These are phyloP conservation scores for Daktulosphaira vitifoliae DNA, from an alignment of 1,140 invertebrate species.

Conservation along the genomic window DNA sequence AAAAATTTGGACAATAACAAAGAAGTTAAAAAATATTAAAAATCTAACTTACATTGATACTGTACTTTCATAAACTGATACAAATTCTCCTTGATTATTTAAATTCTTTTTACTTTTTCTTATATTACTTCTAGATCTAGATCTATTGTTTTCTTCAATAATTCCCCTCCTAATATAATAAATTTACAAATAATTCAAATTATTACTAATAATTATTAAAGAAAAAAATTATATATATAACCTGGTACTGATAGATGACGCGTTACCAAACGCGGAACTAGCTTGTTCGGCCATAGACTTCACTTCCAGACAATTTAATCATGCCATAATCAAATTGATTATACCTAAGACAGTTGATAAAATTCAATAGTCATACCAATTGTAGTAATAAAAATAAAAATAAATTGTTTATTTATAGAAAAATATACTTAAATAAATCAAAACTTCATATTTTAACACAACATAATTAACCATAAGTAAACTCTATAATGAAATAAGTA, in stretches of 20 bases:
- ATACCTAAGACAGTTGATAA: no score
- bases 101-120: slow-evolving; percentile 13
- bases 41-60: neutral
- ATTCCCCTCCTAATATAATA: slow-evolving; percentile 11
- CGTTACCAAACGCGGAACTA: slow-evolving; percentile 34
- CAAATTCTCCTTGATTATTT: neutral
- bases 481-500: no score
- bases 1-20: no score
- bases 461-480: no score
- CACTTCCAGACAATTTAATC: slow-evolving; percentile 34
- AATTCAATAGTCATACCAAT: no score
- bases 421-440: no score
- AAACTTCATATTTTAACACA: no score
- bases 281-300: slow-evolving; percentile 36
- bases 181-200: neutral
- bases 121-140: neutral
- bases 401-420: no score
- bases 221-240: neutral
- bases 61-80: neutral
- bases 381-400: no score
- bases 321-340: slow-evolving; percentile 34
- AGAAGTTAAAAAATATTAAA: no score
- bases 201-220: neutral
- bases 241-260: slow-evolving; percentile 35
- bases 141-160: slow-evolving; percentile 27